phyloP scores from a whole-genome alignment of 2,797 vertebrate species.

The Rhinichthys osculus region DNA sequence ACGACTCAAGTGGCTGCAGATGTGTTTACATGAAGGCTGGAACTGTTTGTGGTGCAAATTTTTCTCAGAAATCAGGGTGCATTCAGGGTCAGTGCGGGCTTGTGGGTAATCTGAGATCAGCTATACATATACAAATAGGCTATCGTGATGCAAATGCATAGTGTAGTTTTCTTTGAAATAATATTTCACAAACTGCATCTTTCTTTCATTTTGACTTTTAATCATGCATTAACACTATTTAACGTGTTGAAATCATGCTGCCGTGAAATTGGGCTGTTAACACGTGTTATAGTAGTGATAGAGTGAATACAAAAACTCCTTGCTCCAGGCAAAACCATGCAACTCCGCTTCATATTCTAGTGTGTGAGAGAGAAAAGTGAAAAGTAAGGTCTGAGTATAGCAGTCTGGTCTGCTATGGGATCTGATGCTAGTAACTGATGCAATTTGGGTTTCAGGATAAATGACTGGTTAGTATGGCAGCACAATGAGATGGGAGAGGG shows the following conservation, averaged over 20 bases:
- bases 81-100: not conserved
- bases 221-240: not conserved
- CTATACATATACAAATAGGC: not conserved
- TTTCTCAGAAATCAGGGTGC: not conserved
- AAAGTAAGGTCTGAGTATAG: not conserved
- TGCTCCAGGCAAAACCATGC: not conserved
- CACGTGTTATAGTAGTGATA: not conserved
- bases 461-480: constrained; percentile 24
- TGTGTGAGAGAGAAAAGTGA: not conserved
- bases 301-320: not conserved
- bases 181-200: not conserved
- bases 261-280: not conserved
- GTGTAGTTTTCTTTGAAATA: not conserved
- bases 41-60: constrained; percentile 45
- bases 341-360: not conserved
- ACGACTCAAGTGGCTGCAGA: constrained; percentile 42
- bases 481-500: constrained; percentile 8
- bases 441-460: constrained; percentile 30
- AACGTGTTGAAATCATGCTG: not conserved
- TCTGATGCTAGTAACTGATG: constrained; percentile 31
- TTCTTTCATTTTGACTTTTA: not conserved
- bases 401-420: constrained; percentile 25
- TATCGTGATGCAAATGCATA: not conserved
- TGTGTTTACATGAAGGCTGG: constrained; percentile 48
- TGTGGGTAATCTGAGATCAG: not conserved